Evolutionary conservation across 2,888 invertebrate species (phyloP).

Genomic region (Oegoconia quadripuncta): DNA sequence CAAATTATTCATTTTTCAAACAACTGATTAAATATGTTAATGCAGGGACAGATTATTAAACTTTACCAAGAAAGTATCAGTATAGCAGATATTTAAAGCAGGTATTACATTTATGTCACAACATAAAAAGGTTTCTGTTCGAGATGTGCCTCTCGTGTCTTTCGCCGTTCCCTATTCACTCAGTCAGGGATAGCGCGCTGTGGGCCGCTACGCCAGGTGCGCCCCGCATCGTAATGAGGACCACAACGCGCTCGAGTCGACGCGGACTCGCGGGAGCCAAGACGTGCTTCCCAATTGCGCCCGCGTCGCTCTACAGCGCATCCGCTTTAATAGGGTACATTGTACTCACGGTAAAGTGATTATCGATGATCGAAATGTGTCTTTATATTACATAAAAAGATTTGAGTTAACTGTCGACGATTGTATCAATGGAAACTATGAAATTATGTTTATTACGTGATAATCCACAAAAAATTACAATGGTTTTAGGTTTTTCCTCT

Average conservation of each 20-base stretch:
- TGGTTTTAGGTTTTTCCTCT: too few species aligned
- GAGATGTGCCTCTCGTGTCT: not conserved
- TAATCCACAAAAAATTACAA: too few species aligned
- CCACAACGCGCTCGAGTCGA: constrained; percentile 13
- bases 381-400: not conserved
- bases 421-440: too few species aligned
- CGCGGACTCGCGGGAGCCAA: constrained; percentile 36
- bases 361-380: constrained; percentile 16
- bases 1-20: too few species aligned
- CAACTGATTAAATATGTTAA: too few species aligned
- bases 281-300: constrained; percentile 48
- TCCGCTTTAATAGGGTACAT: constrained; percentile 27
- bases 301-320: constrained; percentile 36
- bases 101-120: too few species aligned
- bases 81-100: too few species aligned
- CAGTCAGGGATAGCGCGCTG: not conserved
- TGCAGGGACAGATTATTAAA: too few species aligned
- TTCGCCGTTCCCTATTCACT: not conserved
- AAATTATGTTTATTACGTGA: too few species aligned
- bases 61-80: too few species aligned
- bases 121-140: too few species aligned
- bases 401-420: too few species aligned
- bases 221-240: constrained; percentile 35
- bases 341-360: not conserved
- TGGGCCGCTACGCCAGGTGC: constrained; percentile 27